A percentile compares a stretch with the other conserved stretches of the same genome.
Conservation (phyloP, 2,888 invertebrate species). For the Papilio protenor region DNA sequence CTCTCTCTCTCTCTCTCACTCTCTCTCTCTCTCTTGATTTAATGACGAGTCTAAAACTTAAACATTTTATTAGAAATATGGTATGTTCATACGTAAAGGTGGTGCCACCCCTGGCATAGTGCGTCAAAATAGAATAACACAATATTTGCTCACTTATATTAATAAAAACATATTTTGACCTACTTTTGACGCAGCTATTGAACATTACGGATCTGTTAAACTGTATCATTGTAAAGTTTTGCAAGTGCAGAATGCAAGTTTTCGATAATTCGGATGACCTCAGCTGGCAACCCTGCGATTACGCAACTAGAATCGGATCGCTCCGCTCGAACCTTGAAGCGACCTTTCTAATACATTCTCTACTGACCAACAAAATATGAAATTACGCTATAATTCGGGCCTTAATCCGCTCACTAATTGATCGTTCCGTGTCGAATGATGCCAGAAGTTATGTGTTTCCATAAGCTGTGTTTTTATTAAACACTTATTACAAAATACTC, state of each 20-base stretch:
- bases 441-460: background rate
- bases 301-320: constrained; percentile 45
- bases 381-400: constrained; percentile 45
- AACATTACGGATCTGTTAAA: background rate
- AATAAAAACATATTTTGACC: constrained; percentile 7
- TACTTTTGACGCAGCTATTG: background rate
- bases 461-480: background rate
- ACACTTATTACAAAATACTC: background rate
- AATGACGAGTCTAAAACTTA: no score
- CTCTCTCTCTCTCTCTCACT: no score
- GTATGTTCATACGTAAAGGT: no score
- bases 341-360: constrained; percentile 69
- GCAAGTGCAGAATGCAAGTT: constrained; percentile 36
- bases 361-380: constrained; percentile 46
- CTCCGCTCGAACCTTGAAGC: constrained; percentile 57
- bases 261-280: constrained; percentile 39
- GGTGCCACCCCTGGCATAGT: background rate
- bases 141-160: no score
- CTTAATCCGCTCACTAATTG: constrained; percentile 30
- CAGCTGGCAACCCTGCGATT: constrained; percentile 43
- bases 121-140: background rate
- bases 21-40: no score
- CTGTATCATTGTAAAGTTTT: constrained; percentile 25
- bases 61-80: no score
- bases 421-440: constrained; percentile 7